Conservation (phyloP, 2,797 vertebrate species). For the Gallirallus australis region DNA sequence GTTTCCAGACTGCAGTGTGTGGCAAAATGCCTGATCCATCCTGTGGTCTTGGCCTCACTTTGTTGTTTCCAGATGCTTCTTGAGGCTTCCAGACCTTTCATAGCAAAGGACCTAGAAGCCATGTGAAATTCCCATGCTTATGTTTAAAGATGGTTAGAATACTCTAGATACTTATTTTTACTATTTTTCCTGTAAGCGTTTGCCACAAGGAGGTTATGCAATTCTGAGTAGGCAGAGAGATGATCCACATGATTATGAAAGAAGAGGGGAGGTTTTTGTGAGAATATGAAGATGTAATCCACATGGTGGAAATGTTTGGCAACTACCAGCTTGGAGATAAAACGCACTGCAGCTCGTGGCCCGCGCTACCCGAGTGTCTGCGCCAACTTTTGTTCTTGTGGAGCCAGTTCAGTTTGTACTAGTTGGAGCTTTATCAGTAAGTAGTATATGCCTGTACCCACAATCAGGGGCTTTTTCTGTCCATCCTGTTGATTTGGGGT, state of each 20-base stretch:
- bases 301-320: not conserved
- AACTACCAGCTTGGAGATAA: not conserved
- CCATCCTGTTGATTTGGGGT: not conserved
- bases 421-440: not conserved
- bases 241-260: not conserved
- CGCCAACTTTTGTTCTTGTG: not conserved
- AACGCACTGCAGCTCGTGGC: not conserved
- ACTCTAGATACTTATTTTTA: not conserved
- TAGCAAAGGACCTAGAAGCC: not conserved
- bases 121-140: not conserved
- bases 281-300: constrained; percentile 7
- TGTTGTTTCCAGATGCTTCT: constrained; percentile 27
- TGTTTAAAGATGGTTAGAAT: constrained; percentile 5
- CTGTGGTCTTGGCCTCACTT: constrained; percentile 5
- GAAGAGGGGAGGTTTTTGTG: not conserved
- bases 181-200: constrained; percentile 34
- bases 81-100: constrained; percentile 17
- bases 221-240: constrained; percentile 28
- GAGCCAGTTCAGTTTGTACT: not conserved
- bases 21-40: not conserved
- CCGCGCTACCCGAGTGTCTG: not conserved
- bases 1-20: not conserved
- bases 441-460: not conserved
- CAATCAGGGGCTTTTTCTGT: not conserved
- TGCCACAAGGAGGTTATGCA: constrained; percentile 31